Conservation (phyloP, 2,888 invertebrate genomes). For the Zhuqinia jingwanae region DNA sequence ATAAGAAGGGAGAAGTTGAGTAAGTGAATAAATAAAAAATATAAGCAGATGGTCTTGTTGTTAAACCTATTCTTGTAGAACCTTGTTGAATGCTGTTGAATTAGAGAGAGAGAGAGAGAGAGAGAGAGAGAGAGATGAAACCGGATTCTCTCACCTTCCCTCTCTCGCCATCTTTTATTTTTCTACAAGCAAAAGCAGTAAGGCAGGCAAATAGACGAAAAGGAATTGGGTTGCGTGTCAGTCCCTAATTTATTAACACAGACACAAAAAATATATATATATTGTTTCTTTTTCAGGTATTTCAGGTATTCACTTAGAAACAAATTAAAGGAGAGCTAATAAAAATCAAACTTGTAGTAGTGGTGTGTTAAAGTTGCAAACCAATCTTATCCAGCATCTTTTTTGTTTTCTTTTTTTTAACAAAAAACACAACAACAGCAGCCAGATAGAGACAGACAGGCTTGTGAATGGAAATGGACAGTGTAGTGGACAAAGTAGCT, state of each 20-base stretch:
- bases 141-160: slow-evolving; percentile 57
- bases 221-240: slow-evolving; percentile 64
- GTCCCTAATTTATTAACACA: slow-evolving; percentile 65
- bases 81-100: background rate
- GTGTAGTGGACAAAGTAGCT: background rate
- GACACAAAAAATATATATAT: background rate
- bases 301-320: slow-evolving; percentile 60
- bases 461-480: background rate
- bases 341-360: slow-evolving; percentile 34
- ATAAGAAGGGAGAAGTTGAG: background rate
- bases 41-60: slow-evolving; percentile 46
- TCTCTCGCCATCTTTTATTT: too few relatives aligned
- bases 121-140: slow-evolving; percentile 48
- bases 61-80: too few relatives aligned
- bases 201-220: background rate
- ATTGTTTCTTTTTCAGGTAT: slow-evolving; percentile 18
- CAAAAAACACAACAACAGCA: background rate
- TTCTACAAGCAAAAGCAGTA: background rate
- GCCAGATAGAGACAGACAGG: background rate
- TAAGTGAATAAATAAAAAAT: slow-evolving; percentile 32
- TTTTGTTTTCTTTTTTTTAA: too few relatives aligned
- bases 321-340: slow-evolving; percentile 62
- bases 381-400: too few relatives aligned
- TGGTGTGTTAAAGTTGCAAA: background rate
- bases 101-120: too few relatives aligned